Evolutionary conservation across 2,113 vertebrate genomes (phyloP), one percentile per base, ranked within the genome.

Genomic region (Ophiodon elongatus): DNA sequence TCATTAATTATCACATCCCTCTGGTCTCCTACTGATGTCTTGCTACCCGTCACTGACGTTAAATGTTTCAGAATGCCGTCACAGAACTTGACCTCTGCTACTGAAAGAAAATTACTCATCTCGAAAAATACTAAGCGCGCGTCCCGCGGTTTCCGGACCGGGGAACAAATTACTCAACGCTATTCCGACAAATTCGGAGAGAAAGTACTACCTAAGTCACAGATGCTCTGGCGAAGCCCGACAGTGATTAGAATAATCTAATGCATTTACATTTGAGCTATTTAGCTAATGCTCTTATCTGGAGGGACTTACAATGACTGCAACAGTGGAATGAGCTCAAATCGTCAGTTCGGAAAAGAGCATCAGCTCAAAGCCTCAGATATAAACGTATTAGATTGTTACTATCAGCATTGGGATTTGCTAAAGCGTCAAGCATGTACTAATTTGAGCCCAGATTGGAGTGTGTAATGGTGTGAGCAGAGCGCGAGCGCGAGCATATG

Each of bases 221-320:
- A 45, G 45, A 64, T 78, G 82, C 52, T 80, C 35, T 63, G 73
- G 35, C 7, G 8, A 76, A 86, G 54, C 25, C 86, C 35, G 77
- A 66, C 54, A 52, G 78, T 60, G 82, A 84, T 86, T 87, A 83
- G 60, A 85, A 57, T 83, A 67, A 86, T 80, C 70, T 47, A 66
- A 71, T 69, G 57, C 79, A 80, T 89, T 93, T 90, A 82, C 80
- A 90, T 86, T 21, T 76, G 31, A 85, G 76, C 72, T 81, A 67
- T 89, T 82, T 66, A 81, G 79, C 69, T 81, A 86, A 90, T 89
- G 88, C 86, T 86, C 73, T 88, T 90, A 92, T 90, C 88, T 87
- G 47, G 64, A 63, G 67, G 39, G 66, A 83, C 52, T 78, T 79
- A 85, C 62, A 81, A 64, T 76, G 71, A 37, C 54, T 66, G 43